Conservation (phyloP, 2,113 vertebrate species). For the Etheostoma cragini region DNA sequence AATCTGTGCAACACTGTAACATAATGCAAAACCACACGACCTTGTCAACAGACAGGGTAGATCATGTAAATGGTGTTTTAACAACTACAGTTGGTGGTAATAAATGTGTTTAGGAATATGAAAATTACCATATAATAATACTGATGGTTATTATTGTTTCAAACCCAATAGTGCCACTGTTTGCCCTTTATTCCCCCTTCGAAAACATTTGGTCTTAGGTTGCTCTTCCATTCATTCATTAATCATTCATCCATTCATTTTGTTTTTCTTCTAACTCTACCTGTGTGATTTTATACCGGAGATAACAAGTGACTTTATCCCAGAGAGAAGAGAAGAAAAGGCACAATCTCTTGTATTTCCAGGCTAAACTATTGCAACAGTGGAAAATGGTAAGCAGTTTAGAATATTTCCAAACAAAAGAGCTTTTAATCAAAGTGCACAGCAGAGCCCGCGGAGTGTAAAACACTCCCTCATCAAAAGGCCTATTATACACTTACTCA, state of each 20-base stretch:
- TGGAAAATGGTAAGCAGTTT: slow-evolving; percentile 76
- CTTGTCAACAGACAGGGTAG: slow-evolving; percentile 59
- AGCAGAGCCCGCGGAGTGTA: slow-evolving; percentile 73
- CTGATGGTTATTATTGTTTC: slow-evolving; percentile 12
- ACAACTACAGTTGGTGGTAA: slow-evolving; percentile 6
- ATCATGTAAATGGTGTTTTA: slow-evolving; percentile 55
- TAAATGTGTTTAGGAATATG: slow-evolving; percentile 32
- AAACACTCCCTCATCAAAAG: slow-evolving; percentile 78
- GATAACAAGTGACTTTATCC: slow-evolving; percentile 32
- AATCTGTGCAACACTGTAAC: slow-evolving; percentile 53
- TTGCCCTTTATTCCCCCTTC: not conserved
- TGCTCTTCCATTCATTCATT: not conserved
- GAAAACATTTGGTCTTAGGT: not conserved
- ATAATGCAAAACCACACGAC: slow-evolving; percentile 64
- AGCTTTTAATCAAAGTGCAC: slow-evolving; percentile 79
- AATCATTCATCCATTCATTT: too few species aligned
- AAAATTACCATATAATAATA: slow-evolving; percentile 7
- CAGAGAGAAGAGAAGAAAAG: slow-evolving; percentile 40
- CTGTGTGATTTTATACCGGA: slow-evolving; percentile 18
- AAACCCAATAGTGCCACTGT: not conserved
- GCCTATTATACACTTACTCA: slow-evolving; percentile 77
- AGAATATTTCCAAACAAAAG: slow-evolving; percentile 78
- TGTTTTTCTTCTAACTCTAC: not conserved
- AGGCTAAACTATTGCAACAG: slow-evolving; percentile 73
- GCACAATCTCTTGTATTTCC: slow-evolving; percentile 49